A percentile compares a stretch with the other conserved stretches of the same genome.
Conservation (phyloP, 2,888 invertebrate species). For the Acrobasis repandana region DNA sequence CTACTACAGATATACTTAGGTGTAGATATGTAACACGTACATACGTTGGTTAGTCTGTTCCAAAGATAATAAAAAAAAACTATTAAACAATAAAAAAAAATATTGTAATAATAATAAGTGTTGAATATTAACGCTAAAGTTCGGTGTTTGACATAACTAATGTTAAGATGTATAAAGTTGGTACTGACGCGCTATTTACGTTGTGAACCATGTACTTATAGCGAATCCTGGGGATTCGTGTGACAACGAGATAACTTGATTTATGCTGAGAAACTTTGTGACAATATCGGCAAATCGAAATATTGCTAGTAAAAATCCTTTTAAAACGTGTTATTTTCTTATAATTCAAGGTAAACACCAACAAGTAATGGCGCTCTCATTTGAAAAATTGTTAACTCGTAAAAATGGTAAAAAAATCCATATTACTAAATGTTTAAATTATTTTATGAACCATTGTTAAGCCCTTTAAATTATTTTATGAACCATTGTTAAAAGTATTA, state of each 20-base stretch:
- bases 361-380: too few relatives aligned
- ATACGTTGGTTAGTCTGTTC: constrained; percentile 66
- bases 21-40: constrained; percentile 62
- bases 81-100: constrained; percentile 54
- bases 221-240: background rate
- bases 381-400: too few relatives aligned
- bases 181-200: constrained; percentile 15
- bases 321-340: too few relatives aligned
- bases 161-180: constrained; percentile 43
- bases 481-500: too few relatives aligned
- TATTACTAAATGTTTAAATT: too few relatives aligned
- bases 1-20: constrained; percentile 48
- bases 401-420: too few relatives aligned
- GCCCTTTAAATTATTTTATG: too few relatives aligned
- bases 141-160: constrained; percentile 61
- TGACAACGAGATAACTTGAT: background rate
- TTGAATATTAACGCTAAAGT: constrained; percentile 71
- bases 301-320: background rate
- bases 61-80: constrained; percentile 57
- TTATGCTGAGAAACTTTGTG: background rate
- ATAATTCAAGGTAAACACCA: too few relatives aligned
- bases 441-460: too few relatives aligned
- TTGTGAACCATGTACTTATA: constrained; percentile 11
- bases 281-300: background rate
- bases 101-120: constrained; percentile 74